Evolutionary conservation across 2,888 invertebrate genomes (phyloP).

Genomic region (Margaritifera margaritifera): DNA sequence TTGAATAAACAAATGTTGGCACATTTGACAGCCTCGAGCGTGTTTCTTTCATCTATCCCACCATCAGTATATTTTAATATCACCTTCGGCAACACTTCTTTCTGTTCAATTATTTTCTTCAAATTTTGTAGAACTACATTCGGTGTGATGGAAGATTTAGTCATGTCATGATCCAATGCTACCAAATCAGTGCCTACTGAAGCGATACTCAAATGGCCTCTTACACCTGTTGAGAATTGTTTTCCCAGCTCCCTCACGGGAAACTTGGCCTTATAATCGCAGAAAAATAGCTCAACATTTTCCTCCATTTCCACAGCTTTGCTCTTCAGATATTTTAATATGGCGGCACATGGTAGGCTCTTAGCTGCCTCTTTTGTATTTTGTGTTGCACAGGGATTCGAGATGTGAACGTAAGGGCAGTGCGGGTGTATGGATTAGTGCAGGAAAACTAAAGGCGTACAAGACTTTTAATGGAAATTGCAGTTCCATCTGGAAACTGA

Average conservation of each 20-base stretch:
- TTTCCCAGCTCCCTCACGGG: slow-evolving; percentile 23
- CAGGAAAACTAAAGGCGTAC: slow-evolving; percentile 23
- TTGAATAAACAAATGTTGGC: slow-evolving; percentile 28
- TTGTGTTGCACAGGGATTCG: slow-evolving; percentile 18
- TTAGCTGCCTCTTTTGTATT: slow-evolving; percentile 19
- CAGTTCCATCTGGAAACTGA: slow-evolving; percentile 11
- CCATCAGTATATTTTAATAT: slow-evolving; percentile 33
- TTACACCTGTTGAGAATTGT: slow-evolving; percentile 27
- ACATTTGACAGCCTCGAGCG: slow-evolving; percentile 27
- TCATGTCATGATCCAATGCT: slow-evolving; percentile 29
- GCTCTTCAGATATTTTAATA: slow-evolving; percentile 12
- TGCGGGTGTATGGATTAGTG: slow-evolving; percentile 18
- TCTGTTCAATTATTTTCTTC: too few species aligned
- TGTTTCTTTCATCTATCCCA: slow-evolving; percentile 33
- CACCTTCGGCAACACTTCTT: slow-evolving; percentile 4
- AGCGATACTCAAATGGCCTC: slow-evolving; percentile 25
- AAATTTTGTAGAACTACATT: too few species aligned
- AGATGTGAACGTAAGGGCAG: slow-evolving; percentile 19
- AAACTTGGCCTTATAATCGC: slow-evolving; percentile 34
- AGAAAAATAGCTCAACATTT: slow-evolving; percentile 9
- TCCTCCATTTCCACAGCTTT: slow-evolving; percentile 1
- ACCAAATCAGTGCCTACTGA: slow-evolving; percentile 15
- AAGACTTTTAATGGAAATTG: slow-evolving; percentile 12
- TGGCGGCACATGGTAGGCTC: slow-evolving; percentile 13
- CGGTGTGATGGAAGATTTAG: too few species aligned